phyloP scores from a whole-genome alignment of 1,140 invertebrate genomes.

The Ptiloglossa arizonensis region DNA sequence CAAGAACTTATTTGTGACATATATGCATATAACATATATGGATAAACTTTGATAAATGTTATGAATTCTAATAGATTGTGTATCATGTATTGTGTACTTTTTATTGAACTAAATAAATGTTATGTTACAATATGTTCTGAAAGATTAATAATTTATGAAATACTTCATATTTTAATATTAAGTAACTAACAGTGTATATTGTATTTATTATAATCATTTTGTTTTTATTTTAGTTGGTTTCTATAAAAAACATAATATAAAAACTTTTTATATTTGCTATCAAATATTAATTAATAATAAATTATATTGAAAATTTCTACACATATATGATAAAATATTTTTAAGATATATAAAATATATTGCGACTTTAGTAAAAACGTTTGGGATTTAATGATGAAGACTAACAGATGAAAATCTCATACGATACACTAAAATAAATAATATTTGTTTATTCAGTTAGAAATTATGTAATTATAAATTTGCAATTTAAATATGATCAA shows the following conservation, averaged over 20 bases:
- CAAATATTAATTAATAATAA: not conserved
- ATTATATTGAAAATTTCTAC: not conserved
- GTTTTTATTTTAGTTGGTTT: constrained; percentile 7
- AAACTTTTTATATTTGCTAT: not conserved
- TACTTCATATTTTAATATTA: not conserved
- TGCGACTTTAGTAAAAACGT: not conserved
- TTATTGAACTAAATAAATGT: too few species aligned
- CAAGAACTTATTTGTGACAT: too few species aligned
- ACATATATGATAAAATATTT: constrained; percentile 1
- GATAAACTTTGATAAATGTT: too few species aligned
- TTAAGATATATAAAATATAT: not conserved
- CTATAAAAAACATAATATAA: not conserved
- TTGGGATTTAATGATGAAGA: not conserved
- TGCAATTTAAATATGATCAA: not conserved
- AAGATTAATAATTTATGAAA: too few species aligned
- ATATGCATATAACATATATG: too few species aligned
- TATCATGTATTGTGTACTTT: too few species aligned
- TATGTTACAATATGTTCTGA: too few species aligned
- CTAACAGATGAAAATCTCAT: not conserved
- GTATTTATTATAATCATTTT: not conserved
- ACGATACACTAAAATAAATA: not conserved
- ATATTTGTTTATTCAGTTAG: too few species aligned
- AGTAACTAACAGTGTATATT: not conserved
- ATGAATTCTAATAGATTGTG: too few species aligned
- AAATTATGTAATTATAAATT: too few species aligned